Percentiles rank a stretch among this genome's conserved stretches.
phyloP scores from a whole-genome alignment of 2,113 vertebrate species.

The Leptocoma aspasia region DNA sequence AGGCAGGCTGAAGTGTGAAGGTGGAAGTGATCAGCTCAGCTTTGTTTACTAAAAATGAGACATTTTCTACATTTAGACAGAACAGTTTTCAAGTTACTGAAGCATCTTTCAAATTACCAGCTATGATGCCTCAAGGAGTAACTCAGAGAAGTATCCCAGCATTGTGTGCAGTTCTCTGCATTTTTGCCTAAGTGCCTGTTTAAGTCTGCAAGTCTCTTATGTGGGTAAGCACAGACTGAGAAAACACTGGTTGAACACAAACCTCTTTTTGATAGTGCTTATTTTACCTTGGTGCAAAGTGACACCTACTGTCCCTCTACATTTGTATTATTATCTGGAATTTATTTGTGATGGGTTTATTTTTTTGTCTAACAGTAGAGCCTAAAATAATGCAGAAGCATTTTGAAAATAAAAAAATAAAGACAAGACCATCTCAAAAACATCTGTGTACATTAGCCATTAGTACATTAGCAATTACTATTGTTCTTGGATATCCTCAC shows the following conservation, averaged over 20 bases:
- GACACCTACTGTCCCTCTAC: slow-evolving; percentile 42
- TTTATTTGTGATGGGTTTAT: neutral
- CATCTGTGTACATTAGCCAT: neutral
- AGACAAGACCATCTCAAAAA: slow-evolving; percentile 34
- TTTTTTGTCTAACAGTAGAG: slow-evolving; percentile 25
- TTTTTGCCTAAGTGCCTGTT: neutral
- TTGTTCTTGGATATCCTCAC: slow-evolving; percentile 46
- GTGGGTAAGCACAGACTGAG: neutral
- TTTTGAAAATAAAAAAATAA: slow-evolving; percentile 33
- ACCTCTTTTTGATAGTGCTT: neutral
- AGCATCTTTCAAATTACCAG: neutral
- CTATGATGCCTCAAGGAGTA: neutral
- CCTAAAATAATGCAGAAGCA: slow-evolving; percentile 8
- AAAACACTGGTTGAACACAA: neutral
- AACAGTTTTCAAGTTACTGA: neutral
- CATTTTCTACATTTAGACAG: neutral
- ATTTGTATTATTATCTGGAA: slow-evolving; percentile 28
- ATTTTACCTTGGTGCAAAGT: slow-evolving; percentile 18
- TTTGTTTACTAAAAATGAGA: neutral
- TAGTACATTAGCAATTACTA: slow-evolving; percentile 43
- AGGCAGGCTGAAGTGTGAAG: neutral
- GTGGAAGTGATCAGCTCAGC: neutral
- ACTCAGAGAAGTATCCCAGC: neutral
- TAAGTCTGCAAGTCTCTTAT: neutral
- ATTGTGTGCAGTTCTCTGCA: neutral